Evolutionary conservation across 2,113 vertebrate genomes (phyloP).

Genomic region (Brachypodius melanocephalos): DNA sequence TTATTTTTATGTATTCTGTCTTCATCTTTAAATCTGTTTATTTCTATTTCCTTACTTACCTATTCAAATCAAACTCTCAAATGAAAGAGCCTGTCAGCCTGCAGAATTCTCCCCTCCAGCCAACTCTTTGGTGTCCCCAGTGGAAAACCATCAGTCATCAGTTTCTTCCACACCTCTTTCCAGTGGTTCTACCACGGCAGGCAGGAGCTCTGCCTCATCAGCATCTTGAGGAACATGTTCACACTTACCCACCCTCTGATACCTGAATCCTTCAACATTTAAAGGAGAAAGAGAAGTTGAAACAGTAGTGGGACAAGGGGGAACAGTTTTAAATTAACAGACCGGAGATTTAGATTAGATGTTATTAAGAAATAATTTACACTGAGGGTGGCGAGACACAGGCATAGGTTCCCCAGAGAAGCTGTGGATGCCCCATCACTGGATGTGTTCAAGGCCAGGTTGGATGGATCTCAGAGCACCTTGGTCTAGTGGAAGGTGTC

Average conservation of each 20-base stretch:
- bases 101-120: background rate
- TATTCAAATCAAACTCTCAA: background rate
- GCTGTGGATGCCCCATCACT: background rate
- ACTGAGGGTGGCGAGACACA: background rate
- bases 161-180: background rate
- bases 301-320: background rate
- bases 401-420: background rate
- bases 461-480: background rate
- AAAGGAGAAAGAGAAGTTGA: background rate
- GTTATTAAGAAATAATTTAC: background rate
- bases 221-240: background rate
- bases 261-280: background rate
- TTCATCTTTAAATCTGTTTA: background rate
- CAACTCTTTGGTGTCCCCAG: background rate
- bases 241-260: background rate
- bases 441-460: background rate
- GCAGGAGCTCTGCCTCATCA: background rate
- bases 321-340: background rate
- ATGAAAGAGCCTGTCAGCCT: background rate
- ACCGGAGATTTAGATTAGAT: background rate
- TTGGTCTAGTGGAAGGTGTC: background rate
- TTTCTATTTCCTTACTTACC: background rate
- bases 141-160: accelerated
- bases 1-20: background rate
- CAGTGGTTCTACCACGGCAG: background rate